Evolutionary conservation across 2,888 invertebrate species (phyloP), one percentile per base, ranked within the genome.

Genomic region (Glaucopsyche alexis): DNA sequence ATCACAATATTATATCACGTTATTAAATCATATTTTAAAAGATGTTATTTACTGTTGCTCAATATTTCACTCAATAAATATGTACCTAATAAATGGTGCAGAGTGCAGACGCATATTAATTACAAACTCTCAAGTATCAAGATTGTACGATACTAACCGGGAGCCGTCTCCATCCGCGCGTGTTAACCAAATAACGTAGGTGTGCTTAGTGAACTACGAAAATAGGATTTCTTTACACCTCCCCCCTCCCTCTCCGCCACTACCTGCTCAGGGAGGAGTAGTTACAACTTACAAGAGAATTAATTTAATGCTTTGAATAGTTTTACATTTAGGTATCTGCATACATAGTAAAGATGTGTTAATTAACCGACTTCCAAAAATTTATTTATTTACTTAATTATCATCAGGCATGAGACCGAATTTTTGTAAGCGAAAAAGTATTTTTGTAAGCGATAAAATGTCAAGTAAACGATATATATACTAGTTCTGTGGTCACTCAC

Each of bases 121-220:
- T 73, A 71, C 19, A 50, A 16, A 72, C 60, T 52, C 13, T 64
- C 74, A 86, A 89, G 82, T 87, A 88, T 85, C 87, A 89, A 90
- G 75, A 80, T 19, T 14, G 6, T 38, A 75, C 2, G 40, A 29
- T 82, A 79, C 78, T 82, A 81, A 80, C 84, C 91, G 86, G 91
- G 84, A 91, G 91, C 89, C 87, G 87, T 85, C 87, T 87, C 85
- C 91, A 82, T 55, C 84, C 89, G 87, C 84, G 90, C 92, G 90
- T 85, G 80, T 76, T 90, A 91, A 93, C 90, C 78, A 89, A 89
- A 91, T 93, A 89, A 93, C 85, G 85, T 82, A 86, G 87, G 86
- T 84, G 83, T 83, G 90, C 87, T 86, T 88, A 93, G 87, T 91
- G 91, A 93, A 92, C 91, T 92, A 92, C 92, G 91, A 93, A 91